These are phyloP conservation scores for Myocastor coypus DNA, from an alignment of 2,113 vertebrate genomes.

Conservation along the genomic window DNA sequence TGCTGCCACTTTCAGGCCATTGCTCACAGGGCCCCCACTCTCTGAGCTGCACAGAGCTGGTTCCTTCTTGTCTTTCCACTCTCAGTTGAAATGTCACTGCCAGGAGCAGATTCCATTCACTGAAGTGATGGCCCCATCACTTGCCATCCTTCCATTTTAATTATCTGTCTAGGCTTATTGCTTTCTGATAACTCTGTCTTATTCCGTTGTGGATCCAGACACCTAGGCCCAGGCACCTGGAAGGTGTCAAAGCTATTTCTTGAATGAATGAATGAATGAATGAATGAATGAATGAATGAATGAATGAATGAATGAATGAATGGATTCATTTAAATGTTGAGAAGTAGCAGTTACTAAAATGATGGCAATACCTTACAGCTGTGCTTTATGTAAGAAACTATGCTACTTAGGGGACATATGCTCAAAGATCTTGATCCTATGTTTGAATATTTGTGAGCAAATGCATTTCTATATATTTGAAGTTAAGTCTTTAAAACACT, in stretches of 20 bases:
- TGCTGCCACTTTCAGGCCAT: neutral
- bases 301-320: neutral
- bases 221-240: neutral
- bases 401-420: neutral
- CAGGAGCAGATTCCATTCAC: neutral
- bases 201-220: neutral
- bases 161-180: neutral
- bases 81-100: constrained; percentile 45
- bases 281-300: neutral
- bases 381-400: neutral
- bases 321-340: neutral
- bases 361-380: neutral
- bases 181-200: neutral
- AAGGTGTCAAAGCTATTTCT: neutral
- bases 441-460: neutral
- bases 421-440: neutral
- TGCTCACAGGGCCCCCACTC: neutral
- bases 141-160: neutral
- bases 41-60: neutral
- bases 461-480: neutral
- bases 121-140: neutral
- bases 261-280: neutral
- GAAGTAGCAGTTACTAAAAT: constrained; percentile 33
- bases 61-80: neutral
- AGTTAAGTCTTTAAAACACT: neutral